Evolutionary conservation across 2,113 vertebrate genomes (phyloP).

Genomic region (Dipodomys spectabilis): DNA sequence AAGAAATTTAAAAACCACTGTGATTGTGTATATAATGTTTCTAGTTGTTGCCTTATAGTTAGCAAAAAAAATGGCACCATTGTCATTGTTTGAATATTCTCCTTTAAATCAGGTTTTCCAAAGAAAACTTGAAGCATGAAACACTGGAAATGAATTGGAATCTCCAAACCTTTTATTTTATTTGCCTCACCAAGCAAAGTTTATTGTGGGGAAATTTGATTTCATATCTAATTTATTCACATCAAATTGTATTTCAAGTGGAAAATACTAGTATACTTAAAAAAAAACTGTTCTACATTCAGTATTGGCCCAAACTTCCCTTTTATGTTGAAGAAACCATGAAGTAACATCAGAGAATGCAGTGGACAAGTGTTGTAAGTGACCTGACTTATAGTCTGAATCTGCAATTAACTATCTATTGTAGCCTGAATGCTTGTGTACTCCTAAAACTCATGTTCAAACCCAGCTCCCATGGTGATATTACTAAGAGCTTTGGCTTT

Average conservation of each 20-base stretch:
- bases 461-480: not conserved
- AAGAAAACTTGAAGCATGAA: not conserved
- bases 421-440: not conserved
- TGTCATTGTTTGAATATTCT: not conserved
- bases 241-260: not conserved
- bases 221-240: not conserved
- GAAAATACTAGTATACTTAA: not conserved
- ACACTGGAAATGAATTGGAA: not conserved
- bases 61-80: not conserved
- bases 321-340: not conserved
- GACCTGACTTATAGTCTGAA: not conserved
- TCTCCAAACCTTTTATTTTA: not conserved
- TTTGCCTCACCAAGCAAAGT: not conserved
- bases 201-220: not conserved
- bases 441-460: not conserved
- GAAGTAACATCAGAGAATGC: not conserved
- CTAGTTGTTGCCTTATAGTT: not conserved
- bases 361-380: not conserved
- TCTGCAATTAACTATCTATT: not conserved
- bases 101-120: constrained; percentile 20
- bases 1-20: not conserved
- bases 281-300: not conserved
- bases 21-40: not conserved
- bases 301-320: not conserved
- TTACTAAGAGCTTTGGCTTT: not conserved